Conservation (phyloP, 2,113 vertebrate species). For the Pollimyrus isidori region DNA sequence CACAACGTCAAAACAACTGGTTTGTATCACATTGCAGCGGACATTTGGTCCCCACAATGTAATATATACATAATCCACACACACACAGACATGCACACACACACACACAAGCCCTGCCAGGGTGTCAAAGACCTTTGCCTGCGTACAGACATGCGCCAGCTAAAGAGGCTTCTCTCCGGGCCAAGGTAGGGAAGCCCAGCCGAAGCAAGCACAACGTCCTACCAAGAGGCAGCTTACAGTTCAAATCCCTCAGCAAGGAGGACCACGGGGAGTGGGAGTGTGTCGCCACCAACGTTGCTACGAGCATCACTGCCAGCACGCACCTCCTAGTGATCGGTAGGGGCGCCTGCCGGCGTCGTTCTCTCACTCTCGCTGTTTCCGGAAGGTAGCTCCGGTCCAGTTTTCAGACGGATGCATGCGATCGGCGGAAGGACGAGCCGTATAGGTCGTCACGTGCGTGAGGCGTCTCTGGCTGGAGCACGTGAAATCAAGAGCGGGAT, state of each 20-base stretch:
- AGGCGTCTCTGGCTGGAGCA: not conserved
- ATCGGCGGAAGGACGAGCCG: not conserved
- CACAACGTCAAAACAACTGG: too few relatives aligned
- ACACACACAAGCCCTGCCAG: not conserved
- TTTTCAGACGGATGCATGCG: not conserved
- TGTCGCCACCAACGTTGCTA: conserved; percentile 91
- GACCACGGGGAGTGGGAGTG: conserved; percentile 99
- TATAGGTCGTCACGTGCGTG: not conserved
- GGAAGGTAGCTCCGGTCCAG: not conserved
- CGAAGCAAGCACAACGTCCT: conserved; percentile 96
- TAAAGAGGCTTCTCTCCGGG: conserved; percentile 20
- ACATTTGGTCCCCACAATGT: too few relatives aligned
- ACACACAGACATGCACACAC: not conserved
- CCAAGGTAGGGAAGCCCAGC: conserved; percentile 94
- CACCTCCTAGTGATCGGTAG: conserved; percentile 92
- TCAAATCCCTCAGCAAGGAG: conserved; percentile 92
- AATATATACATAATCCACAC: too few relatives aligned
- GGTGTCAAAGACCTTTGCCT: not conserved
- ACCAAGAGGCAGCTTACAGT: conserved; percentile 90
- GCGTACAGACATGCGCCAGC: not conserved
- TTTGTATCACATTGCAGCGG: too few relatives aligned
- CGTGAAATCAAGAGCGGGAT: not conserved
- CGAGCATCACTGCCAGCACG: conserved; percentile 98
- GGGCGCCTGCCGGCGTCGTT: not conserved
- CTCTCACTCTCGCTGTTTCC: not conserved